Evolutionary conservation across 2,888 invertebrate species (phyloP), one percentile per base, ranked within the genome.

Genomic region (Conus canariensis): DNA sequence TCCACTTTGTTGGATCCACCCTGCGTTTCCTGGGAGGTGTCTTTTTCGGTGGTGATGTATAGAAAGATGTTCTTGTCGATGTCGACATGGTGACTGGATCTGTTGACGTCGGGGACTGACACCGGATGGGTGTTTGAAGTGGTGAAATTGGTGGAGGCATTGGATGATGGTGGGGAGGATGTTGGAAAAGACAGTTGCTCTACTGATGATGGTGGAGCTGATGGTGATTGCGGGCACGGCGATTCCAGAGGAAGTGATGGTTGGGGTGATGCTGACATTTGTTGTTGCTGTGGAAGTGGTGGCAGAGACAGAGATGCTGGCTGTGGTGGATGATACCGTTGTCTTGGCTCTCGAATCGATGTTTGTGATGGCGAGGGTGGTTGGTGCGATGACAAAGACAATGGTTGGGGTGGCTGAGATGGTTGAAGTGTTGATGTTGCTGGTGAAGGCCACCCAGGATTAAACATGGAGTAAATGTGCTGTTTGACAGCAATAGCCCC

Each of bases 1-100:
- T 85, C 85, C 85, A 85, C 16, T 85, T 85, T 25, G 85, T 25
- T 59, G 85, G 85, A 60, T 85, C 85, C 8, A 8, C 58, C 22
- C 58, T 83, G 16, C 83, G 83, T 83, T 83, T 83, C 80, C 22
- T 58, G 58, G 83, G 16, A 58, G 60, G 83, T 58, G n/a, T 58
- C 83, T 83, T 56, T 22, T 83, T 58, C 58, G 83, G 83, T 58
- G 58, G 83, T 83, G 83, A 56, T 56, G 45, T 14, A 19, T 19
- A 70, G 22, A 82, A 58, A 82, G 30, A 30, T 30, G 30, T 30
- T 30, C 30, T 30, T 30, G 30, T 30, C 30, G 85, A n/a, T 60
- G 22, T 60, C 12, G 85, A 85, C 85, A n/a, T 12, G 56, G 56
- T 58, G 58, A 19, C 19, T 83, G 58, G 83, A 22, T 83, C 22